Percentiles rank a stretch among this genome's conserved stretches.
Conservation (phyloP, 2,888 invertebrate species). For the Agriotes lineatus region DNA sequence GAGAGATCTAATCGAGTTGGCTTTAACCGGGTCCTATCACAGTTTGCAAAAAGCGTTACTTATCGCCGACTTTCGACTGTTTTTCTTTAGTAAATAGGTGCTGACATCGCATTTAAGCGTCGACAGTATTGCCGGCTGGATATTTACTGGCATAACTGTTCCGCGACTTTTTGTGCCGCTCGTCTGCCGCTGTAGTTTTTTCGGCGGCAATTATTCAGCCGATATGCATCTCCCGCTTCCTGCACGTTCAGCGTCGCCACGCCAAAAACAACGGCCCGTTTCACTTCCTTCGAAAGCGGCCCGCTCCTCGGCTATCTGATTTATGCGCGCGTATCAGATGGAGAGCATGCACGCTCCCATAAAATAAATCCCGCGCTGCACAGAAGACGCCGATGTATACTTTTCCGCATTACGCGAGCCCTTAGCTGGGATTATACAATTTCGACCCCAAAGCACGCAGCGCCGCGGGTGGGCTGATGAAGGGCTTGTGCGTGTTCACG, state of each 20-base stretch:
- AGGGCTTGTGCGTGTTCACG: constrained; percentile 46
- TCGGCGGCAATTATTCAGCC: constrained; percentile 23
- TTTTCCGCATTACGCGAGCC: constrained; percentile 36
- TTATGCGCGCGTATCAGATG: constrained; percentile 24
- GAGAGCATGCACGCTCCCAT: constrained; percentile 28
- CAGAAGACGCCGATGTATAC: constrained; percentile 39
- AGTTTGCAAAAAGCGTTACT: too few relatives aligned
- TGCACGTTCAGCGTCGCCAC: constrained; percentile 29
- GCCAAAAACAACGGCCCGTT: constrained; percentile 28
- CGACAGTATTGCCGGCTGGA: too few relatives aligned
- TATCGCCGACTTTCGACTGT: too few relatives aligned
- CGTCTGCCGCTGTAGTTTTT: constrained; percentile 6
- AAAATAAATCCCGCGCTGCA: constrained; percentile 32
- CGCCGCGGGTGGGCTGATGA: constrained; percentile 45
- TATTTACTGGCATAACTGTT: too few relatives aligned
- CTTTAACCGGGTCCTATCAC: too few relatives aligned
- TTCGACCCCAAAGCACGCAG: constrained; percentile 44
- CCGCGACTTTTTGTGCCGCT: background rate
- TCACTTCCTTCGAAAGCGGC: constrained; percentile 32
- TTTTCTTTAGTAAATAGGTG: too few relatives aligned
- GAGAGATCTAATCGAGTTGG: too few relatives aligned
- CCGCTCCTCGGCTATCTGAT: constrained; percentile 24
- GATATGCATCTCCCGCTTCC: constrained; percentile 33
- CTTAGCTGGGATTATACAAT: constrained; percentile 42
- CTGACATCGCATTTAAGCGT: too few relatives aligned